Percentiles rank a stretch among this genome's conserved stretches.
Evolutionary conservation across 2,888 invertebrate genomes (phyloP).

Genomic region (Pseudococcus viburni): DNA sequence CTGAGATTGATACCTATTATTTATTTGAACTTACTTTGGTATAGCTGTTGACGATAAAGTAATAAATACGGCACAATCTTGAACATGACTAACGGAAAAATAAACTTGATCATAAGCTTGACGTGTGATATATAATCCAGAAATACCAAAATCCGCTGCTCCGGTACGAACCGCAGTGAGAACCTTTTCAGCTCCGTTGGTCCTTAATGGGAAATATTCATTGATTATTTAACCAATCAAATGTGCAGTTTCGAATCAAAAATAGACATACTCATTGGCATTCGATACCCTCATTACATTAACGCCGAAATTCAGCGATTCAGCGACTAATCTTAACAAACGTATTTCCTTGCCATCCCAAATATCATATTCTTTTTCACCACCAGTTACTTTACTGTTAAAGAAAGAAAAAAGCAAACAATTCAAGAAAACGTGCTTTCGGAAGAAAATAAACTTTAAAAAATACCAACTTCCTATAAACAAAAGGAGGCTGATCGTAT

Average conservation of each 20-base stretch:
- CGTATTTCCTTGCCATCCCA: constrained; percentile 86
- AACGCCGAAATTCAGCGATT: constrained; percentile 80
- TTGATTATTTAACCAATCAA: background rate
- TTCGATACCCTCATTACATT: constrained; percentile 76
- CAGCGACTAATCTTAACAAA: constrained; percentile 76
- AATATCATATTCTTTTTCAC: constrained; percentile 68
- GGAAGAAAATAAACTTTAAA: no score
- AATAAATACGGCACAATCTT: constrained; percentile 85
- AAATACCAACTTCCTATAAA: constrained; percentile 76
- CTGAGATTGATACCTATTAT: no score
- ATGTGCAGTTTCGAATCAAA: background rate
- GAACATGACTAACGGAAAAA: constrained; percentile 78
- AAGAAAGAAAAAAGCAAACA: background rate
- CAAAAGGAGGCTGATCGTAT: constrained; percentile 82
- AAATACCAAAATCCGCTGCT: constrained; percentile 79
- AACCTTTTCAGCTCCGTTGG: constrained; percentile 64
- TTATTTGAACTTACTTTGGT: constrained; percentile 75
- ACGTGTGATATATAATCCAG: constrained; percentile 80
- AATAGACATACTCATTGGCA: constrained; percentile 72
- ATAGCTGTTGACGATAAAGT: constrained; percentile 84
- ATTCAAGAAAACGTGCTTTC: no score
- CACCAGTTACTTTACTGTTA: background rate
- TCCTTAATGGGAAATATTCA: constrained; percentile 15
- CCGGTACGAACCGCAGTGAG: constrained; percentile 70
- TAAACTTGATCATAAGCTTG: constrained; percentile 75